These are phyloP conservation scores for Mormyrops attenuatus DNA, from an alignment of 2,797 vertebrate species.

Conservation along the genomic window DNA sequence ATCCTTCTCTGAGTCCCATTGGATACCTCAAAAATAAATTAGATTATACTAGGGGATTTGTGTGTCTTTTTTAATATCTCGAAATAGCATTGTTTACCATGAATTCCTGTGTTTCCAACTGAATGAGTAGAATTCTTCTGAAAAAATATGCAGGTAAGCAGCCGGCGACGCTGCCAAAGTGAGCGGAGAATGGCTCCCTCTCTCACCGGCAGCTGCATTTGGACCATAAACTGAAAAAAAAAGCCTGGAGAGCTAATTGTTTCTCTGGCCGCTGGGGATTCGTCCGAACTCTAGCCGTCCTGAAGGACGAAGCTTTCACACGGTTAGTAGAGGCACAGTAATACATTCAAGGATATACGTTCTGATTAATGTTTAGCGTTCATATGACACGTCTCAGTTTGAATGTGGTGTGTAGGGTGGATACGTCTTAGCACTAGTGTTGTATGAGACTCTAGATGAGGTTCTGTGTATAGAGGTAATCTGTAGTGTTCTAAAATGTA, in stretches of 20 bases:
- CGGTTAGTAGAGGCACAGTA: slow-evolving; percentile 11
- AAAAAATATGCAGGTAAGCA: slow-evolving; percentile 50
- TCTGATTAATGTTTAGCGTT: not conserved
- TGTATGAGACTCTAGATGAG: not conserved
- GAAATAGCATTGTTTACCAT: slow-evolving; percentile 34
- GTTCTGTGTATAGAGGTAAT: slow-evolving; percentile 63
- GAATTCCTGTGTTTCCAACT: slow-evolving; percentile 51
- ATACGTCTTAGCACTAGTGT: not conserved
- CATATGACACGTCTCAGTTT: not conserved
- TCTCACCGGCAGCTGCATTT: slow-evolving; percentile 59
- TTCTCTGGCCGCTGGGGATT: slow-evolving; percentile 52
- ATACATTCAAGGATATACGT: not conserved
- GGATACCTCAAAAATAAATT: slow-evolving; percentile 31
- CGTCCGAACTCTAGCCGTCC: slow-evolving; percentile 49
- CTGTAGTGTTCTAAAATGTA: slow-evolving; percentile 61
- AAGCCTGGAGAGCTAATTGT: slow-evolving; percentile 58
- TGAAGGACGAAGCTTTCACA: slow-evolving; percentile 27
- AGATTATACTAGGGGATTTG: slow-evolving; percentile 37
- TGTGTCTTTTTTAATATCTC: slow-evolving; percentile 43
- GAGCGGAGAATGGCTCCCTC: slow-evolving; percentile 34
- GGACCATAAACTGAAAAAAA: slow-evolving; percentile 64
- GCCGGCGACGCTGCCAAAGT: slow-evolving; percentile 31
- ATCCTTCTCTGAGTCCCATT: not conserved
- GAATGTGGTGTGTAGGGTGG: not conserved
- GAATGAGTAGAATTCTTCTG: slow-evolving; percentile 49